Conservation (phyloP, 2,888 invertebrate genomes). For the Xanthia togata region DNA sequence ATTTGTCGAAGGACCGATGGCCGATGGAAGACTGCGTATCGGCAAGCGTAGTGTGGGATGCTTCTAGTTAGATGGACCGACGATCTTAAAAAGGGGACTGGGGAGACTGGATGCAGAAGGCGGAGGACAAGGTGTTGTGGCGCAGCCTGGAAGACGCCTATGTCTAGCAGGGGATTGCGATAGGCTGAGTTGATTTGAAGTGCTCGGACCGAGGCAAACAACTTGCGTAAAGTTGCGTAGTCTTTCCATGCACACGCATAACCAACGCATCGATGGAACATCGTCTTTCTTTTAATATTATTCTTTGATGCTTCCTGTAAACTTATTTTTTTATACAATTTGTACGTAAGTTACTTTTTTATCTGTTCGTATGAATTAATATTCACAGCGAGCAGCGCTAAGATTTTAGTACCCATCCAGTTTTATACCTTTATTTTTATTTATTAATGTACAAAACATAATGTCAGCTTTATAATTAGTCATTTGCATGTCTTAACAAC, state of each 20-base stretch:
- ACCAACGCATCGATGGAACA: not conserved
- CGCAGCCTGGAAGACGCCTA: not conserved
- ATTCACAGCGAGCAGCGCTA: not conserved
- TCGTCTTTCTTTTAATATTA: not conserved
- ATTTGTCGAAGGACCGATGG: not conserved
- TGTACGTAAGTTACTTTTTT: not conserved
- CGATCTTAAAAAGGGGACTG: no score
- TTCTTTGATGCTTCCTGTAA: not conserved
- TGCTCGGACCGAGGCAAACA: not conserved
- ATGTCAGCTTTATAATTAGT: slow-evolving; percentile 14
- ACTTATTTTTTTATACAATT: not conserved
- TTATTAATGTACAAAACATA: not conserved
- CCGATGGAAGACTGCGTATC: not conserved
- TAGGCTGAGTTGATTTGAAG: not conserved
- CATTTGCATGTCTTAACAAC: slow-evolving; percentile 28
- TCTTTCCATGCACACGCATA: not conserved
- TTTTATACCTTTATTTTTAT: not conserved
- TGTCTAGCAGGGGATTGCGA: not conserved
- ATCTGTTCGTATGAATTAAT: not conserved
- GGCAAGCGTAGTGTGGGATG: no score
- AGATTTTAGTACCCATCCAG: not conserved
- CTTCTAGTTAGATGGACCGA: not conserved
- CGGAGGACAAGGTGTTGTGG: no score
- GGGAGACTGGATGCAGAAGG: not conserved
- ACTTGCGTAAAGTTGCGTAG: not conserved